Evolutionary conservation across 2,113 vertebrate genomes (phyloP).

Genomic region (Panthera leo): DNA sequence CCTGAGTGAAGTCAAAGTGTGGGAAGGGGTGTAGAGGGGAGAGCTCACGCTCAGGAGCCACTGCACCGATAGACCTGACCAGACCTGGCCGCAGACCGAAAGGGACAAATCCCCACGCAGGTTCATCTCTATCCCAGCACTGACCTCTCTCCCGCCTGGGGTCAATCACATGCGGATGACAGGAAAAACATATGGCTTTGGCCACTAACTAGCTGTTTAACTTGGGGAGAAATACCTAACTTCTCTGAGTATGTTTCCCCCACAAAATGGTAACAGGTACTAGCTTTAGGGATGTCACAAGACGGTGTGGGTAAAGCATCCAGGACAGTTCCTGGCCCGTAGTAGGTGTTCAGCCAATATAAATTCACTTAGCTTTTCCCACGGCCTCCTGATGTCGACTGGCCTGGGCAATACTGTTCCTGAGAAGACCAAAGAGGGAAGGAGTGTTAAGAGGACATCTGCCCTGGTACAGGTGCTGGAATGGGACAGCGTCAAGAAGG

Average conservation of each 20-base stretch:
- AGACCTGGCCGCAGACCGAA: neutral
- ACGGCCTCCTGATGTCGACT: neutral
- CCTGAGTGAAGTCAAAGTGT: too few species aligned
- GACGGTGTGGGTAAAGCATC: neutral
- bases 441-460: neutral
- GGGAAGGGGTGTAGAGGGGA: neutral
- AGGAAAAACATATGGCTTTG: neutral
- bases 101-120: neutral
- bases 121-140: fast-evolving
- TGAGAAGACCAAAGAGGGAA: neutral
- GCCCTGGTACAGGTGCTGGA: neutral
- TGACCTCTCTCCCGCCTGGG: neutral
- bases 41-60: neutral
- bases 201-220: neutral
- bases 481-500: neutral
- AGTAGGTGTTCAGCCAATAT: neutral
- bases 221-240: neutral
- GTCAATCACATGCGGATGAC: neutral
- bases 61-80: too few species aligned
- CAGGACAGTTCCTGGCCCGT: neutral
- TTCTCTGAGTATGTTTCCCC: neutral
- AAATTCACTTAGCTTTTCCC: neutral
- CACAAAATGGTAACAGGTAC: neutral
- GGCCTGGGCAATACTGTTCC: neutral
- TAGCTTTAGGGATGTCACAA: neutral